Percentiles rank a stretch among this genome's conserved stretches.
These are phyloP conservation scores for Lamproptera curius DNA, from an alignment of 2,888 invertebrate species.

Conservation along the genomic window DNA sequence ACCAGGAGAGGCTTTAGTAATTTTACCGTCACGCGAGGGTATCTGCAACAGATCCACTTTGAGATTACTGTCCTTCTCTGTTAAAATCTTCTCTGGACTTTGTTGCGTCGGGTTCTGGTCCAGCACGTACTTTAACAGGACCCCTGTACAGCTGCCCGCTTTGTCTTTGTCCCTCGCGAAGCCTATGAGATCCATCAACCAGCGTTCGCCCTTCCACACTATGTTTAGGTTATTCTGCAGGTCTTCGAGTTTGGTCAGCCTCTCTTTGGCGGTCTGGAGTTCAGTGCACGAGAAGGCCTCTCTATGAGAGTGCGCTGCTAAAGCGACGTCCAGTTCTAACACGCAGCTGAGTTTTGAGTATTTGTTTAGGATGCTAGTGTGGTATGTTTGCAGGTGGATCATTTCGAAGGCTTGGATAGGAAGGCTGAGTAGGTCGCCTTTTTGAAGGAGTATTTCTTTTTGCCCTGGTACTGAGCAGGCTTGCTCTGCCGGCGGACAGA, in stretches of 20 bases:
- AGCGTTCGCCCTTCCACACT: constrained; percentile 96
- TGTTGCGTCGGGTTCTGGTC: constrained; percentile 52
- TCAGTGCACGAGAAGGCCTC: constrained; percentile 97
- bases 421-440: constrained; percentile 91
- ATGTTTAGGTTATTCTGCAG: constrained; percentile 91
- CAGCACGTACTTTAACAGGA: constrained; percentile 62
- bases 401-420: constrained; percentile 96
- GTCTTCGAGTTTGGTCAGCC: constrained; percentile 88
- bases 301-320: constrained; percentile 94
- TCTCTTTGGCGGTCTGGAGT: constrained; percentile 90
- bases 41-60: constrained; percentile 79
- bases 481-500: constrained; percentile 94
- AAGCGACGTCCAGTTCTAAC: constrained; percentile 92
- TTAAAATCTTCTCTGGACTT: constrained; percentile 49
- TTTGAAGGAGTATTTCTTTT: constrained; percentile 89
- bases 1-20: constrained; percentile 86
- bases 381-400: constrained; percentile 97
- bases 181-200: constrained; percentile 97
- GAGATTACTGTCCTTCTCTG: constrained; percentile 61
- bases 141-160: constrained; percentile 63
- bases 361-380: constrained; percentile 91
- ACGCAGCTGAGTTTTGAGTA: constrained; percentile 96
- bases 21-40: constrained; percentile 85
- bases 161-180: constrained; percentile 90
- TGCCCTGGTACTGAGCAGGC: constrained; percentile 95